Evolutionary conservation across 2,888 invertebrate species (phyloP).

Genomic region (Imbricaverruca yamaguchii): DNA sequence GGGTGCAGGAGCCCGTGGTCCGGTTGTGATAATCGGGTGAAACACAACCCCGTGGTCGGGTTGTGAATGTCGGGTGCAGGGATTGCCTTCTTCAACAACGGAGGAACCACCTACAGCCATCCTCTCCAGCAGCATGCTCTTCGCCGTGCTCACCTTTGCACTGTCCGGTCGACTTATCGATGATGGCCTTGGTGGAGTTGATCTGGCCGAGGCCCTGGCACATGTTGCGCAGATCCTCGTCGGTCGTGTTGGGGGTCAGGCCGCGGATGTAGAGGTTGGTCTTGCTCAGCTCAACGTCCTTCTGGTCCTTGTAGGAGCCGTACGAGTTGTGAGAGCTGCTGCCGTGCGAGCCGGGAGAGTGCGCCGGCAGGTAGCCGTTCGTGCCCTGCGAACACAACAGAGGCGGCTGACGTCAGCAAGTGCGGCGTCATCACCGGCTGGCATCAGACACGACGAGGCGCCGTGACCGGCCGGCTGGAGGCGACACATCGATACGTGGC

Average conservation of each 20-base stretch:
- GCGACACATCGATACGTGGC: no score
- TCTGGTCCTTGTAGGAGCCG: slow-evolving; percentile 35
- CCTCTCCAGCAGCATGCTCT: no score
- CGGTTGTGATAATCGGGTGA: no score
- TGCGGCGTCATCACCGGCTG: no score
- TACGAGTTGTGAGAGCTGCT: slow-evolving; percentile 30
- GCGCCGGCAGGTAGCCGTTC: slow-evolving; percentile 15
- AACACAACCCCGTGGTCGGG: no score
- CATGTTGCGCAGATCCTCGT: slow-evolving; percentile 92
- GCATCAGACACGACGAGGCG: no score
- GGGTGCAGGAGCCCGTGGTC: no score
- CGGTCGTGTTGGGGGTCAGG: slow-evolving; percentile 88
- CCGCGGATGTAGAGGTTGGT: slow-evolving; percentile 98
- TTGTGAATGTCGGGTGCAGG: no score
- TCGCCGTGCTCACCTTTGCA: slow-evolving; percentile 78
- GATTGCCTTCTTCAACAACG: no score
- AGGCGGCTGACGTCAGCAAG: no score
- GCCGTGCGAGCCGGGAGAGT: slow-evolving; percentile 29
- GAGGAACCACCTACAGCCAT: no score
- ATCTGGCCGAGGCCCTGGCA: slow-evolving; percentile 98
- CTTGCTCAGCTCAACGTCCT: slow-evolving; percentile 62
- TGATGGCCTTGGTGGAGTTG: slow-evolving; percentile 97
- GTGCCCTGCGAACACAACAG: background rate
- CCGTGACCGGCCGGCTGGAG: no score
- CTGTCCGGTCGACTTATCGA: slow-evolving; percentile 98